Conservation (phyloP, 1,140 invertebrate genomes). For the Zaprionus nigranus region DNA sequence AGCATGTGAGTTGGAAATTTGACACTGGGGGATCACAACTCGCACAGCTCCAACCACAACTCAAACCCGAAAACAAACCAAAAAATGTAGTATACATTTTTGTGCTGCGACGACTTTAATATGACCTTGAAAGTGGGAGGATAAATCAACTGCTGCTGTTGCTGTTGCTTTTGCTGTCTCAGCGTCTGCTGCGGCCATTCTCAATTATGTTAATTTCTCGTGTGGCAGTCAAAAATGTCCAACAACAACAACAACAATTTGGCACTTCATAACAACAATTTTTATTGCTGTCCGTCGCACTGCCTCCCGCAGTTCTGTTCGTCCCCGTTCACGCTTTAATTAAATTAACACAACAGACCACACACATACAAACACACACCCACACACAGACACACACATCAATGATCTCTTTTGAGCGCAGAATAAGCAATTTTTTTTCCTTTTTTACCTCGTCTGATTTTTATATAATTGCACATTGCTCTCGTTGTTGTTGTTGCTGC, state of each 20-base stretch:
- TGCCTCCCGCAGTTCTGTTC: not conserved
- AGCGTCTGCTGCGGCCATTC: slow-evolving; percentile 11
- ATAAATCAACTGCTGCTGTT: not conserved
- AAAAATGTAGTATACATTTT: slow-evolving; percentile 1
- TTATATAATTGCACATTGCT: slow-evolving; percentile 70
- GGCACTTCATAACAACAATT: slow-evolving; percentile 48
- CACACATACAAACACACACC: slow-evolving; percentile 38
- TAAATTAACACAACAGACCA: slow-evolving; percentile 78
- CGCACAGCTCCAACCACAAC: not conserved
- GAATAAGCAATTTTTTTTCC: slow-evolving; percentile 69
- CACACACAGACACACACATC: slow-evolving; percentile 31
- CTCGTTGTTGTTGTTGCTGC: slow-evolving; percentile 24
- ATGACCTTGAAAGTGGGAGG: slow-evolving; percentile 28
- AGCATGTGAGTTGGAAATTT: slow-evolving; percentile 42
- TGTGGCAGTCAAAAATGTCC: slow-evolving; percentile 26
- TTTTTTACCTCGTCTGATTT: slow-evolving; percentile 58
- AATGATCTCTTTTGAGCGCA: slow-evolving; percentile 50
- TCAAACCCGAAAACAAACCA: not conserved
- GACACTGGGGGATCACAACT: slow-evolving; percentile 41
- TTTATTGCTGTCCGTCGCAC: not conserved
- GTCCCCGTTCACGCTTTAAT: slow-evolving; percentile 50
- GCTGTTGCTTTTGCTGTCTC: slow-evolving; percentile 2
- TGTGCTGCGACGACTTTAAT: slow-evolving; percentile 29
- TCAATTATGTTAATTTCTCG: slow-evolving; percentile 48
- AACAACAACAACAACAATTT: slow-evolving; percentile 35